Evolutionary conservation across 2,797 vertebrate species (phyloP).

Genomic region (Hemitrygon akajei): DNA sequence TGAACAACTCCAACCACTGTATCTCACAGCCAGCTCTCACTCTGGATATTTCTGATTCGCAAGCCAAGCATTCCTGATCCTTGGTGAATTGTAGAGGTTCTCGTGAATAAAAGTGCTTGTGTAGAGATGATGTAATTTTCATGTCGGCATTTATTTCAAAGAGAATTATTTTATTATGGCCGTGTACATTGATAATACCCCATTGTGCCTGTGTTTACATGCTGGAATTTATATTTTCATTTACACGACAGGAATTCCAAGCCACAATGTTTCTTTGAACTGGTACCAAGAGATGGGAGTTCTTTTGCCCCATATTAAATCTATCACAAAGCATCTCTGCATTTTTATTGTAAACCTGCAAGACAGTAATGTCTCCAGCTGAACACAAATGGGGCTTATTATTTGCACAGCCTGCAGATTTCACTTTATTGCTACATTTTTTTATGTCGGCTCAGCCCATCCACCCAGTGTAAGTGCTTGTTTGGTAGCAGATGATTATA

Average conservation of each 20-base stretch:
- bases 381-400: not conserved
- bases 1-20: slow-evolving; percentile 1
- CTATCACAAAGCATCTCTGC: not conserved
- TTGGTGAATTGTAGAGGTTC: slow-evolving; percentile 1
- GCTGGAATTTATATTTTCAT: slow-evolving; percentile 24
- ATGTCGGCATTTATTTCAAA: slow-evolving; percentile 19
- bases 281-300: slow-evolving; percentile 11
- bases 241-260: slow-evolving; percentile 27
- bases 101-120: not conserved
- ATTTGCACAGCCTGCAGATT: not conserved
- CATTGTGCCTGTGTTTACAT: slow-evolving; percentile 29
- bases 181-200: not conserved
- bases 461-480: not conserved
- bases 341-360: slow-evolving; percentile 24
- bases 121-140: not conserved
- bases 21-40: slow-evolving; percentile 7
- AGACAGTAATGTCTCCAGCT: not conserved
- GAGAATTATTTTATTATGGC: slow-evolving; percentile 17
- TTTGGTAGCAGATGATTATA: slow-evolving; percentile 1
- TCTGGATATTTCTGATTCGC: not conserved
- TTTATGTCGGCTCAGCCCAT: not conserved
- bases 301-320: slow-evolving; percentile 12
- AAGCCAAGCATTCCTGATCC: slow-evolving; percentile 29
- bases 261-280: slow-evolving; percentile 31
- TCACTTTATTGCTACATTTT: slow-evolving; percentile 25